phyloP scores from a whole-genome alignment of 2,113 vertebrate genomes.

The Microtus ochrogaster region DNA sequence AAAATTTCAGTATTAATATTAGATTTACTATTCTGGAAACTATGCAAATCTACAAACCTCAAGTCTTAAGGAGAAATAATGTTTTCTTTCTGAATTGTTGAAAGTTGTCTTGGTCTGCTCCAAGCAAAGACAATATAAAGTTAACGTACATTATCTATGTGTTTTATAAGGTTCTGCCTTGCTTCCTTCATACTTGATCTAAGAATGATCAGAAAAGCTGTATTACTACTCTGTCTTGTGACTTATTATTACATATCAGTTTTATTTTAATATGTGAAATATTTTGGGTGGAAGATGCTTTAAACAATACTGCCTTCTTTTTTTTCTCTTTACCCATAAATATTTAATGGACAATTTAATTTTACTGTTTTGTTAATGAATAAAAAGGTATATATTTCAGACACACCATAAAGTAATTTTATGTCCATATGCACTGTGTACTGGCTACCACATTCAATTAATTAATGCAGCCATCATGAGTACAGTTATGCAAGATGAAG shows the following conservation, averaged over 20 bases:
- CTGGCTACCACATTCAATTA: not conserved
- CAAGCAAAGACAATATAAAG: slow-evolving; percentile 48
- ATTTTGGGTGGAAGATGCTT: not conserved
- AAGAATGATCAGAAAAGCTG: not conserved
- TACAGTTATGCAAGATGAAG: not conserved
- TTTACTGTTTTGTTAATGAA: not conserved
- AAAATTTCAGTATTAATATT: slow-evolving; percentile 51
- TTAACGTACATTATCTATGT: not conserved
- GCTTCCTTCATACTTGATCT: slow-evolving; percentile 13
- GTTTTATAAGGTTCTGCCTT: not conserved
- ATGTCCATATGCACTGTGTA: not conserved
- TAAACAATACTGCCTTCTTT: not conserved
- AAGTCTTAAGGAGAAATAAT: slow-evolving; percentile 30
- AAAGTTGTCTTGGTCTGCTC: slow-evolving; percentile 13
- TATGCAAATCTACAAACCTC: slow-evolving; percentile 41
- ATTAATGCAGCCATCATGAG: not conserved
- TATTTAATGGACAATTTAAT: not conserved
- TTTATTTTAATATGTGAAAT: slow-evolving; percentile 37
- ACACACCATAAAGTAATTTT: not conserved
- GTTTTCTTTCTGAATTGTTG: slow-evolving; percentile 30
- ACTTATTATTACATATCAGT: not conserved
- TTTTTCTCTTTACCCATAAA: not conserved
- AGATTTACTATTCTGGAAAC: not conserved
- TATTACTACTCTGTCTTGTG: slow-evolving; percentile 20
- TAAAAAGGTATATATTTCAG: not conserved